A percentile compares a stretch with the other conserved stretches of the same genome.
Evolutionary conservation across 2,113 vertebrate species (phyloP).

Genomic region (Erythrolamprus reginae): DNA sequence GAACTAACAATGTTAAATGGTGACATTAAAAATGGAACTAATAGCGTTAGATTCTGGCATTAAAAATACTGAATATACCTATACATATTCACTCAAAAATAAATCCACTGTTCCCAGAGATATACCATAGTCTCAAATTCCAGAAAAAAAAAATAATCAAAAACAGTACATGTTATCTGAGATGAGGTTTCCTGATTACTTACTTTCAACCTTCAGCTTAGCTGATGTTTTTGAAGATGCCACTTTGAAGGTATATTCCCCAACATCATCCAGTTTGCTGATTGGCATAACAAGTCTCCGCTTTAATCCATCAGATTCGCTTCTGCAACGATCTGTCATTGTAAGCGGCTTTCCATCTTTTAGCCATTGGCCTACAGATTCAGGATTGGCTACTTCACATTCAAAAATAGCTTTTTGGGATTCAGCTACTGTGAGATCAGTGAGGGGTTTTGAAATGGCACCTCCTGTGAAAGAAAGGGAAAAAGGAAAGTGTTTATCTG

Average conservation of each 20-base stretch:
- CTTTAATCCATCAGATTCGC: conserved; percentile 77
- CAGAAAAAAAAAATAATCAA: not conserved
- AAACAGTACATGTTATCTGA: not conserved
- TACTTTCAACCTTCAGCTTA: conserved; percentile 91
- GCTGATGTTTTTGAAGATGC: conserved; percentile 93
- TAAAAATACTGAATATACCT: not conserved
- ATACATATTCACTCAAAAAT: not conserved
- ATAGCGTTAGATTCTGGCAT: not conserved
- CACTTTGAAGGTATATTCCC: conserved; percentile 94
- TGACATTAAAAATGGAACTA: not conserved
- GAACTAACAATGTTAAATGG: not conserved
- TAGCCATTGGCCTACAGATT: conserved; percentile 85
- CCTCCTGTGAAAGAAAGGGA: conserved; percentile 73
- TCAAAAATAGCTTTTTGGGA: conserved; percentile 90
- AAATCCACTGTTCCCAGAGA: not conserved
- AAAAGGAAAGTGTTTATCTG: not conserved
- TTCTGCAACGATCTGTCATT: conserved; percentile 76
- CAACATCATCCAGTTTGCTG: conserved; percentile 85
- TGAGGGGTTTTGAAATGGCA: conserved; percentile 91
- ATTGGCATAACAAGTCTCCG: conserved; percentile 81
- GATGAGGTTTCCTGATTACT: conserved; percentile 15
- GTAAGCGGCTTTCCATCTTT: conserved; percentile 80
- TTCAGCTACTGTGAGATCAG: conserved; percentile 88
- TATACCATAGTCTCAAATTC: not conserved
- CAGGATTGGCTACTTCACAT: conserved; percentile 91